Evolutionary conservation across 2,888 invertebrate genomes (phyloP).

Genomic region (Eubasilissa splendida): DNA sequence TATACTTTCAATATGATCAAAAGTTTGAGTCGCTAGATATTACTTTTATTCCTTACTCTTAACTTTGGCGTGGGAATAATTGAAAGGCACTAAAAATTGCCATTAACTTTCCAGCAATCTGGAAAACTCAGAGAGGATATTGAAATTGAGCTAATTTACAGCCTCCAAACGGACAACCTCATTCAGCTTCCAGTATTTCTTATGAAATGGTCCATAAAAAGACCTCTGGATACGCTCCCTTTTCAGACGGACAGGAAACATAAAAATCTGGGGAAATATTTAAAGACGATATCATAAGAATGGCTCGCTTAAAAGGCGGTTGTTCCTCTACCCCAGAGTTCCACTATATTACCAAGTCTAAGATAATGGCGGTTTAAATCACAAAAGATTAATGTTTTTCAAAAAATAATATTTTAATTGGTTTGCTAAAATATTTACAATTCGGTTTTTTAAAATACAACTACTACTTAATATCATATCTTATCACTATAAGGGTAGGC

Average conservation of each 20-base stretch:
- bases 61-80: neutral
- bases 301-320: too few relatives aligned
- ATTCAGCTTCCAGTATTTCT: slow-evolving; percentile 20
- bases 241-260: slow-evolving; percentile 32
- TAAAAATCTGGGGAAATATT: slow-evolving; percentile 27
- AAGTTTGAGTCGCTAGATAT: neutral
- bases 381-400: too few relatives aligned
- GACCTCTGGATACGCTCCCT: slow-evolving; percentile 7
- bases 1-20: too few relatives aligned
- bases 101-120: slow-evolving; percentile 33
- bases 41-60: neutral
- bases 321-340: too few relatives aligned
- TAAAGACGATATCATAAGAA: neutral
- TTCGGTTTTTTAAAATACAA: too few relatives aligned
- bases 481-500: too few relatives aligned
- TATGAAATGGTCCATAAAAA: slow-evolving; percentile 36
- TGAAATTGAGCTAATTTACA: slow-evolving; percentile 42
- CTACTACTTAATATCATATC: too few relatives aligned
- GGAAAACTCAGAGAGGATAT: slow-evolving; percentile 30
- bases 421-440: too few relatives aligned
- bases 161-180: slow-evolving; percentile 3
- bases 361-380: too few relatives aligned
- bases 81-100: slow-evolving; percentile 32
- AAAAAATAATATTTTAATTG: too few relatives aligned
- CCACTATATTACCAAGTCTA: too few relatives aligned